phyloP scores from a whole-genome alignment of 2,113 vertebrate species.

The Crotalus viridis region DNA sequence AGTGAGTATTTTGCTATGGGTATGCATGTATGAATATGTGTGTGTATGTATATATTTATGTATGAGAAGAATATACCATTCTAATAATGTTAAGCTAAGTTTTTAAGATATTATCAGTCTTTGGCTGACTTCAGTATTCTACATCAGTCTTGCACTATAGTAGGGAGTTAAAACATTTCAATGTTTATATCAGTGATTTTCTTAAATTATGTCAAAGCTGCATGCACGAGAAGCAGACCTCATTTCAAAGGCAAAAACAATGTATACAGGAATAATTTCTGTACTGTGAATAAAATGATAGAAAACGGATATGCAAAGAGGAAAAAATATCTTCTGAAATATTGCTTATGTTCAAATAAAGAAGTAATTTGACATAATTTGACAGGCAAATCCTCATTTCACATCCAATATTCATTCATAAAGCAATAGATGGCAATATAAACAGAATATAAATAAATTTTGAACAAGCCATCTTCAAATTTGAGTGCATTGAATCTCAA shows the following conservation, averaged over 20 bases:
- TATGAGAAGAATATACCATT: background rate
- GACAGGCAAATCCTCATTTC: conserved; percentile 37
- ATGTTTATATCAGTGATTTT: background rate
- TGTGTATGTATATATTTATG: background rate
- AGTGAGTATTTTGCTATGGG: background rate
- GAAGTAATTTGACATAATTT: conserved; percentile 26
- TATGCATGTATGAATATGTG: background rate
- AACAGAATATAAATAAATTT: conserved; percentile 22
- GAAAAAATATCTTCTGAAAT: background rate
- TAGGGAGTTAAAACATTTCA: background rate
- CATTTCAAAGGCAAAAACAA: background rate
- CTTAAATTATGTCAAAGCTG: conserved; percentile 1
- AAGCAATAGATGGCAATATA: conserved; percentile 26
- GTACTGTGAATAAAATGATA: conserved; percentile 13
- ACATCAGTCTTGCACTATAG: background rate
- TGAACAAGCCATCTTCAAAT: background rate
- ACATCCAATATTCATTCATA: conserved; percentile 3
- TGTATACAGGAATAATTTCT: background rate
- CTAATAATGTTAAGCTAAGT: background rate
- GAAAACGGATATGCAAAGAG: background rate
- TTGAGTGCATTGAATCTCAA: background rate
- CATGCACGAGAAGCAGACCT: background rate
- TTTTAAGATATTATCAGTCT: background rate
- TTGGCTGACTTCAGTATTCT: background rate
- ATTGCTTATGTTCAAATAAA: conserved; percentile 38